These are phyloP conservation scores for Erinaceus europaeus DNA, from an alignment of 2,113 vertebrate species.

Conservation along the genomic window DNA sequence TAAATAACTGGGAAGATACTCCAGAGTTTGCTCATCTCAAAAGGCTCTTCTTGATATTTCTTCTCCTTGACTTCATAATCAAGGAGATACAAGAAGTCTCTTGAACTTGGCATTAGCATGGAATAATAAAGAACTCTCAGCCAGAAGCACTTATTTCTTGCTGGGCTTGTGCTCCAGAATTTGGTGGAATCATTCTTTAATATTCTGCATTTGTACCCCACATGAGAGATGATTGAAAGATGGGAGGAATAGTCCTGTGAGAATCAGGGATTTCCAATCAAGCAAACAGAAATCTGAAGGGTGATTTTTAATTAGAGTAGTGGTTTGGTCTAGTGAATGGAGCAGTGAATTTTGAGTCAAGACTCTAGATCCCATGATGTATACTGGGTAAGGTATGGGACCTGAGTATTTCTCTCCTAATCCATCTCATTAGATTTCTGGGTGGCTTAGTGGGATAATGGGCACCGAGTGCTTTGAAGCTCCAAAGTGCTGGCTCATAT, in stretches of 20 bases:
- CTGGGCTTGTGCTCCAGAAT: neutral
- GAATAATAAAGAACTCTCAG: conserved; percentile 14
- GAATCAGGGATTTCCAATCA: conserved; percentile 60
- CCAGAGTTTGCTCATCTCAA: neutral
- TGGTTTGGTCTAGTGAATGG: neutral
- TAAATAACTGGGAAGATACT: neutral
- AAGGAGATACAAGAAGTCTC: neutral
- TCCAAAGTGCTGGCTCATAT: conserved; percentile 21
- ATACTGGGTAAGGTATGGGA: neutral
- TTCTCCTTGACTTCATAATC: neutral
- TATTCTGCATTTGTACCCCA: conserved; percentile 48
- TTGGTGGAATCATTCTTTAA: conserved; percentile 62
- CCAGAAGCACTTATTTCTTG: conserved; percentile 57
- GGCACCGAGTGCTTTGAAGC: conserved; percentile 34
- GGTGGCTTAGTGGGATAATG: conserved; percentile 36
- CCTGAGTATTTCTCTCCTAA: neutral
- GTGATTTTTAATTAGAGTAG: conserved; percentile 67
- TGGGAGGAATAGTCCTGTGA: conserved; percentile 47
- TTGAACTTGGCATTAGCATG: neutral
- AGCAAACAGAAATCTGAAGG: conserved; percentile 64
- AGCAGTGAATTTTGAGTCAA: conserved; percentile 37
- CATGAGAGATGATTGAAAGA: conserved; percentile 64
- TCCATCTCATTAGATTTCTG: conserved; percentile 43
- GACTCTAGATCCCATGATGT: neutral
- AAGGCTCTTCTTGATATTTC: neutral